Evolutionary conservation across 2,113 vertebrate species (phyloP).

Genomic region (Protobothrops flavoviridis): DNA sequence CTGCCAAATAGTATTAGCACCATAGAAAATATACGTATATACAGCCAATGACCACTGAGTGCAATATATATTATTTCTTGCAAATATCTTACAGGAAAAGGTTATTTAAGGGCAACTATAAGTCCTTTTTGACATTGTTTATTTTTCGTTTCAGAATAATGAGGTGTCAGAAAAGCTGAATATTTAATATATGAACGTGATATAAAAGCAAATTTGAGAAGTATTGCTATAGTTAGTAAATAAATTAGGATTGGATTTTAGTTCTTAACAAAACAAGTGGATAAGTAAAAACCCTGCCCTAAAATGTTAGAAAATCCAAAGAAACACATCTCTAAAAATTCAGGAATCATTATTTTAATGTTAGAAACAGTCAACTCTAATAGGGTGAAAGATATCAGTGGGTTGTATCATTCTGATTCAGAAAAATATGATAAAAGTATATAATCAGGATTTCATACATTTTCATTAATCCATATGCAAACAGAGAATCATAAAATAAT

Average conservation of each 20-base stretch:
- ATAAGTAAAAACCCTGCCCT: background rate
- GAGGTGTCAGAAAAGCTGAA: slow-evolving; percentile 28
- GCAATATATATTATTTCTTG: slow-evolving; percentile 59
- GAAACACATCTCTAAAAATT: background rate
- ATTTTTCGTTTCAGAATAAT: slow-evolving; percentile 44
- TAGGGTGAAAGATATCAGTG: background rate
- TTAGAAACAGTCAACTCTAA: background rate
- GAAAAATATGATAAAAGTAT: background rate
- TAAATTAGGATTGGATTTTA: slow-evolving; percentile 38
- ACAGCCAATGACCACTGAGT: slow-evolving; percentile 46
- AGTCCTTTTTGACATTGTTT: slow-evolving; percentile 48
- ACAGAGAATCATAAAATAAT: background rate
- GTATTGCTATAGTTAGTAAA: slow-evolving; percentile 27
- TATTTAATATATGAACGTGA: slow-evolving; percentile 55
- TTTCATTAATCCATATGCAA: background rate
- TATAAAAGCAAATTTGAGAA: slow-evolving; percentile 50
- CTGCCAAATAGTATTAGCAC: slow-evolving; percentile 63
- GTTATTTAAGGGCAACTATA: slow-evolving; percentile 50
- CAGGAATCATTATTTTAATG: background rate
- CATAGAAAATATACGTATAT: slow-evolving; percentile 65
- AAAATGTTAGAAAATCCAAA: background rate
- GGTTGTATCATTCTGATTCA: background rate
- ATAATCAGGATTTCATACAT: background rate
- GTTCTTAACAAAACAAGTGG: background rate
- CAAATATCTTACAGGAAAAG: slow-evolving; percentile 52